A percentile compares a stretch with the other conserved stretches of the same genome.
Conservation (phyloP, 92 coral and sea anemone genomes). For the Bergia sp. region DNA sequence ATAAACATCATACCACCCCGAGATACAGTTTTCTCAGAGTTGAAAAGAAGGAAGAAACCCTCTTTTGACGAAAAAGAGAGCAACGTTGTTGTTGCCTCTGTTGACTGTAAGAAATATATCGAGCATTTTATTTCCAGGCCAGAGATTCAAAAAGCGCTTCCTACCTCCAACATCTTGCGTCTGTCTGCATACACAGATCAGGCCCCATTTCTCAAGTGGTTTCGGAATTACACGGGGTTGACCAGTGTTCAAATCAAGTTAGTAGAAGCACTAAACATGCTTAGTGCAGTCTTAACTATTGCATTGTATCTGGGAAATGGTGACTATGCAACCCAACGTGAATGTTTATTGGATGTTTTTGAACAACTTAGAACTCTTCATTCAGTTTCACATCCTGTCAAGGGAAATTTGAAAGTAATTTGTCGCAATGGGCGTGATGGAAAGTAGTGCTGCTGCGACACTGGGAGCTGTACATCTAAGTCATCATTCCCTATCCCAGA, state of each 20-base stretch:
- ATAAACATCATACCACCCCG: not conserved
- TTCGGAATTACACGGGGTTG: conserved; percentile 26
- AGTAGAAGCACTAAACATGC: conserved; percentile 26
- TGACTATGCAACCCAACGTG: conserved; percentile 16
- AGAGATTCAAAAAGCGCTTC: not conserved
- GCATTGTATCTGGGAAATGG: conserved; percentile 32
- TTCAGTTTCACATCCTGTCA: not conserved
- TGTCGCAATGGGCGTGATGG: conserved; percentile 34
- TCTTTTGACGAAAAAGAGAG: not conserved
- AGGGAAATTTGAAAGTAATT: not conserved
- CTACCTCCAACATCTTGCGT: not conserved
- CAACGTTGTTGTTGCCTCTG: not conserved
- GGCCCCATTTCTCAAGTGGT: conserved; percentile 49
- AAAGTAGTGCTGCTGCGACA: conserved; percentile 35
- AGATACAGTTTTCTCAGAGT: not conserved
- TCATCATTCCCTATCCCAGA: conserved; percentile 39
- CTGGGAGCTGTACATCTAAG: conserved; percentile 36
- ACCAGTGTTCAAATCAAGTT: not conserved
- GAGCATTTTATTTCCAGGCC: not conserved
- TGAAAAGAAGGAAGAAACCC: not conserved
- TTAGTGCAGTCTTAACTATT: conserved; percentile 6
- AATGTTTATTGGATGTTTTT: conserved; percentile 8
- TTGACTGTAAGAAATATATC: not conserved
- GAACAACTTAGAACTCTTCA: conserved; percentile 16
- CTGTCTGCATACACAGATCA: conserved; percentile 21